Base-by-base conservation (phyloP, 2,797 vertebrate genomes). In the Malurus leucopterus region DNA sequence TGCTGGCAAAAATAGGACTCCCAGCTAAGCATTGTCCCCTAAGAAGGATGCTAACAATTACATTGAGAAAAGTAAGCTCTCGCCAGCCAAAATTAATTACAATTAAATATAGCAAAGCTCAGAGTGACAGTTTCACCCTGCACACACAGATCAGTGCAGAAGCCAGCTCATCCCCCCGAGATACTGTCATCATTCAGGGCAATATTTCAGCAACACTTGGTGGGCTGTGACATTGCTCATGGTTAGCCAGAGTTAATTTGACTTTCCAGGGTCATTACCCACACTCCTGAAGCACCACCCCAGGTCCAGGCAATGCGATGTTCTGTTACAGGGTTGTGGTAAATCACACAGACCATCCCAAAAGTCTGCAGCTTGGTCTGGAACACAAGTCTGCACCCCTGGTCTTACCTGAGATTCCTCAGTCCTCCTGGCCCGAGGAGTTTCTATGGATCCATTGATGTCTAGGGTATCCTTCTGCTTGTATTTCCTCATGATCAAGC, bases 401-500 rank as follows among this genome's bases (percentile, higher is more conserved):
- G 44, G 22, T 64, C 96, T 97, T 93, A 98, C 98, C 97, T 95
- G 97, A 20, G 96, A 95, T 83, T 98, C 98, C 24, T 98, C 97
- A 24, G 77, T 62, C 78, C 86, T 93, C n/a, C 76, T 50, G 78
- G 88, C 74, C 3, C 23, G 89, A 84, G 91, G 82, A 34, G 92
- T 59, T 76, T 97, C 96, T 6, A 41, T 89, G 53, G 95, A 96
- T 90, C 92, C 78, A 59, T 20, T 94, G 81, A 90, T 50, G 64
- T 96, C 92, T 7, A 95, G 83, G 50, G 91, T 95, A 40, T 96
- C 96, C 84, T 96, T 96, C 63, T 92, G 96, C 95, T 98, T 98
- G 61, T 96, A 88, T 80, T 98, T 98, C 95, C 96, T 98, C 98
- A 98, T 98, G 93, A 95, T 98, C 95, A 98, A 96, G 79, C 97